These are phyloP conservation scores for Reticulitermes speratus DNA, from an alignment of 1,140 invertebrate genomes.

Conservation along the genomic window DNA sequence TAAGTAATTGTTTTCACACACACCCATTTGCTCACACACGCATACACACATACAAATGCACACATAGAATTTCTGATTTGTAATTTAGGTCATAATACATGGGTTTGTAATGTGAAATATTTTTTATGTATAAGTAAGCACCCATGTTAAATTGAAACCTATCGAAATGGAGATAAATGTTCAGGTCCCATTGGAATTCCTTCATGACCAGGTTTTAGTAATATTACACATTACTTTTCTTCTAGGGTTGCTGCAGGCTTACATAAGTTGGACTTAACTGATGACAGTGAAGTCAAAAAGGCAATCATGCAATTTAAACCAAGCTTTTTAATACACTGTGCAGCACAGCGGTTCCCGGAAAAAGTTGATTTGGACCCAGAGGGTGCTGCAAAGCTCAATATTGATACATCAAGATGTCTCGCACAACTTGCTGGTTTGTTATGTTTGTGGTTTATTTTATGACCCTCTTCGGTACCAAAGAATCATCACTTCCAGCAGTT, in stretches of 20 bases:
- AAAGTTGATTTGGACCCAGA: conserved; percentile 53
- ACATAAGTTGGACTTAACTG: conserved; percentile 45
- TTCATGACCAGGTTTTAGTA: background rate
- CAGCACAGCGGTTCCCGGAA: conserved; percentile 56
- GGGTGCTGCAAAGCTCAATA: conserved; percentile 49
- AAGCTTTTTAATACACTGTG: conserved; percentile 53
- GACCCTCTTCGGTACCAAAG: no score
- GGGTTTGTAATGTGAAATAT: no score
- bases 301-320: conserved; percentile 49
- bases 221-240: background rate
- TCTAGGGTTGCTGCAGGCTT: conserved; percentile 9
- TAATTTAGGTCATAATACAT: no score
- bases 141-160: no score
- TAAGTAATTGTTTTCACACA: no score
- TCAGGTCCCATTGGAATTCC: background rate
- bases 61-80: no score
- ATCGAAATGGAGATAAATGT: no score
- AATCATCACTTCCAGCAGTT: no score
- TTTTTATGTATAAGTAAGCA: no score
- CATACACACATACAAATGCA: no score
- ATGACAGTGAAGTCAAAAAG: conserved; percentile 42
- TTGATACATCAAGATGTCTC: conserved; percentile 47
- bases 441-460: background rate
- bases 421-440: conserved; percentile 51
- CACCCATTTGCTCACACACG: no score